A percentile compares a stretch with the other conserved stretches of the same genome.
Conservation (phyloP, 1,140 invertebrate species). For the Drusus annulatus region DNA sequence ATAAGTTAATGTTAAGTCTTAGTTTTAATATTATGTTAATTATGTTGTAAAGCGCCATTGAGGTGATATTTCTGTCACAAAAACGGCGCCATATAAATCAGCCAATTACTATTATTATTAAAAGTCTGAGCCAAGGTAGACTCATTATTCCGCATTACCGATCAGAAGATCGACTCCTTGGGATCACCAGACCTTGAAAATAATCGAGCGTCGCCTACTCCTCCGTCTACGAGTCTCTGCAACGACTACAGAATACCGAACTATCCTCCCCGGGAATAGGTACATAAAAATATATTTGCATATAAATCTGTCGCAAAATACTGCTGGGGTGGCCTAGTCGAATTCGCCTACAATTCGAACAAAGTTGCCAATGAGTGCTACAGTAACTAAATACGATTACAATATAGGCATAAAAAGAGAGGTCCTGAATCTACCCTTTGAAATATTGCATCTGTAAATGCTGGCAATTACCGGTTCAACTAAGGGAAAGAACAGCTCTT, state of each 20-base stretch:
- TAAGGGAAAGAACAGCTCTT: no score
- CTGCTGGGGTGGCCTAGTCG: slow-evolving; percentile 16
- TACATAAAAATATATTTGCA: slow-evolving; percentile 34
- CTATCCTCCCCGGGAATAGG: slow-evolving; percentile 13
- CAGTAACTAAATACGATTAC: slow-evolving; percentile 9
- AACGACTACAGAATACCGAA: neutral
- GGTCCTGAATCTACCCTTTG: no score
- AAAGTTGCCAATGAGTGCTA: slow-evolving; percentile 10
- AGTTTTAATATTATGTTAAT: no score
- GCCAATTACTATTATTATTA: no score
- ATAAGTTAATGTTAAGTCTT: no score
- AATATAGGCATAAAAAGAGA: neutral
- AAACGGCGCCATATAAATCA: no score
- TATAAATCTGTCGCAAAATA: slow-evolving; percentile 26
- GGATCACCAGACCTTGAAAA: slow-evolving; percentile 29
- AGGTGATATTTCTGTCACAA: no score
- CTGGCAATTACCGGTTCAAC: no score
- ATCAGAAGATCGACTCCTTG: slow-evolving; percentile 17
- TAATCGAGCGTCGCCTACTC: neutral
- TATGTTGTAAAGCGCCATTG: no score
- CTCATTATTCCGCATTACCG: slow-evolving; percentile 34
- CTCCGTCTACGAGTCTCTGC: neutral
- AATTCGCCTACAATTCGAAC: slow-evolving; percentile 21
- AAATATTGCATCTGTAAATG: no score
- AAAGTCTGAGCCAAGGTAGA: neutral